Evolutionary conservation across 1,140 invertebrate species (phyloP), one percentile per base, ranked within the genome.

Genomic region (Leguminivora glycinivorella): DNA sequence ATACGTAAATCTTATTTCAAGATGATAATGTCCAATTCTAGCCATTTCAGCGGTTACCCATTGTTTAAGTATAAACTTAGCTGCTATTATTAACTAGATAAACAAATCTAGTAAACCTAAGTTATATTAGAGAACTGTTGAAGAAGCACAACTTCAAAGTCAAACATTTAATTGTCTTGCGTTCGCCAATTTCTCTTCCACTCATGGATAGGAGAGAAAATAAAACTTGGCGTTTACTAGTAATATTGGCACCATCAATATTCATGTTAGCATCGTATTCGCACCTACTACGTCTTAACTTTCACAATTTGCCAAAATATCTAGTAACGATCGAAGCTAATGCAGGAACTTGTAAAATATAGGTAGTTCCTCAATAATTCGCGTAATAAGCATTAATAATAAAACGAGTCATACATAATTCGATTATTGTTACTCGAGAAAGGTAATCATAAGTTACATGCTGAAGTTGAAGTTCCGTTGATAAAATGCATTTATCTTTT

Each of bases 401-500:
- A 10, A 4, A n/a, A 17, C 14, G 12, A 40, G 10, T 12, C 1
- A 40, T 40, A 4, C 12, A 40, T 12, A 14, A 40, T 47, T 47
- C 43, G n/a, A 52, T 52, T 17, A 52, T 52, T 31, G 29, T n/a
- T 52, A 52, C 14, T 52, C n/a, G 43, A 5, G 19, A 40, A 12
- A 40, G 38, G n/a, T n/a, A n/a, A n/a, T n/a, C n/a, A n/a, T n/a
- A n/a, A n/a, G n/a, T n/a, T n/a, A n/a, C n/a, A n/a, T n/a, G n/a
- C n/a, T n/a, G n/a, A n/a, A n/a, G n/a, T n/a, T n/a, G n/a, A n/a
- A n/a, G 73, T 70, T 71, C 43, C 70, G 29, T 69, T 63, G 74
- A 78, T 83, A 56, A 52, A 52, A 22, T 72, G 68, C 67, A 71
- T 69, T 70, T 82, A 83, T 82, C 83, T 77, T 75, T 79, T 72